Evolutionary conservation across 2,888 invertebrate species (phyloP).

Genomic region (Tipula vernalis): DNA sequence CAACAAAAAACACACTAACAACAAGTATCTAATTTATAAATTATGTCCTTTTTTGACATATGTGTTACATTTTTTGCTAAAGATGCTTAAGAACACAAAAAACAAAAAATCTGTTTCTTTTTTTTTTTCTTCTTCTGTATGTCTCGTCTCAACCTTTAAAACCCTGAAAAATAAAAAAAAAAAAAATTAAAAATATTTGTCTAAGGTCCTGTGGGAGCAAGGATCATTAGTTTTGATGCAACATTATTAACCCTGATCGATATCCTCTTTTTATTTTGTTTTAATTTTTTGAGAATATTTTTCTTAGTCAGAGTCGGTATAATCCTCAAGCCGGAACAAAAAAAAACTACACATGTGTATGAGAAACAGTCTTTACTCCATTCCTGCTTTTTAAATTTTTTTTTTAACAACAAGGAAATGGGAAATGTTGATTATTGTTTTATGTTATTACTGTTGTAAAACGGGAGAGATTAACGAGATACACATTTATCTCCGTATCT

Average conservation of each 20-base stretch:
- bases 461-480: neutral
- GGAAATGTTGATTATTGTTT: neutral
- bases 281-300: neutral
- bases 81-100: neutral
- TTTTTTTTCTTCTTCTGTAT: neutral
- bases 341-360: neutral
- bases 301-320: neutral
- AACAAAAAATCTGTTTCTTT: neutral
- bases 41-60: neutral
- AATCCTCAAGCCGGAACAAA: neutral
- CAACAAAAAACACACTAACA: neutral
- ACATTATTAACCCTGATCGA: neutral
- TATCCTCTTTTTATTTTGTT: neutral
- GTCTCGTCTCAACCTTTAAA: neutral
- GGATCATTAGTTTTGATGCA: constrained; percentile 4
- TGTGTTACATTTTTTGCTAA: neutral
- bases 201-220: constrained; percentile 5
- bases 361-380: neutral
- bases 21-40: neutral
- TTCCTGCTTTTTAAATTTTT: neutral
- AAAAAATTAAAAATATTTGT: neutral
- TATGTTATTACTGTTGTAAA: neutral
- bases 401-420: neutral
- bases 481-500: neutral
- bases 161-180: neutral